These are phyloP conservation scores for Trichacis sp. DNA, from an alignment of 2,888 invertebrate species.

Conservation along the genomic window DNA sequence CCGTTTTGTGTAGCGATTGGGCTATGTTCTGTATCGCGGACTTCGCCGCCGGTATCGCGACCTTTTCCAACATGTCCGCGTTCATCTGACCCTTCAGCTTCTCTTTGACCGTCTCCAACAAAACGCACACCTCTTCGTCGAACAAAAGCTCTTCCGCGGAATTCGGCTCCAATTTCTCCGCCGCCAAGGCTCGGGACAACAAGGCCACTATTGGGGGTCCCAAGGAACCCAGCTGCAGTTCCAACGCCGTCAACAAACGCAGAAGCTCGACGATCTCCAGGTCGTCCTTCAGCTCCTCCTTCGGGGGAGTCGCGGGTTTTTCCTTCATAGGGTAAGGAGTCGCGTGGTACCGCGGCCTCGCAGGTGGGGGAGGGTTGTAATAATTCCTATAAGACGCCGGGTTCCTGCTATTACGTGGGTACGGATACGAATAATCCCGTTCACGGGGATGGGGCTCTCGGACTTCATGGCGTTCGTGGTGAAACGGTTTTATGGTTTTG, in stretches of 20 bases:
- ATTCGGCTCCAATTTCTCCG: conserved; percentile 80
- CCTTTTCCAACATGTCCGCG: conserved; percentile 76
- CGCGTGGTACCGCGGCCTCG: conserved; percentile 50
- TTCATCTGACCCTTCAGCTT: conserved; percentile 84
- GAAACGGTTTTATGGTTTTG: conserved; percentile 54
- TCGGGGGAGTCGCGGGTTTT: conserved; percentile 56
- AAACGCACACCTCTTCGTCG: conserved; percentile 79
- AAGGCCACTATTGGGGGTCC: conserved; percentile 84
- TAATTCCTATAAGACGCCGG: conserved; percentile 42
- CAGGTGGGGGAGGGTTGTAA: conserved; percentile 37
- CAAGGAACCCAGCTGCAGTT: conserved; percentile 85
- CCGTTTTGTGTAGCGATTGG: conserved; percentile 78
- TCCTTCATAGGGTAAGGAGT: conserved; percentile 62
- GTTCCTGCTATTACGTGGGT: conserved; percentile 43
- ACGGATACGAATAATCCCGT: conserved; percentile 42
- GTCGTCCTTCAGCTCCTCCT: conserved; percentile 60
- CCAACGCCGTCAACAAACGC: conserved; percentile 82
- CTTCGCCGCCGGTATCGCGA: conserved; percentile 79
- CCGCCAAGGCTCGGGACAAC: conserved; percentile 80
- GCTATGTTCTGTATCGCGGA: conserved; percentile 83
- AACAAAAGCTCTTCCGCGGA: conserved; percentile 81
- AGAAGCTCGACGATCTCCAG: conserved; percentile 71
- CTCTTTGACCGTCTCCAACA: conserved; percentile 88
- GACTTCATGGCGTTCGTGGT: conserved; percentile 56
- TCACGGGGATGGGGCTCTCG: conserved; percentile 18